Conservation (phyloP, 2,888 invertebrate genomes). For the Ornithoptera priamus region DNA sequence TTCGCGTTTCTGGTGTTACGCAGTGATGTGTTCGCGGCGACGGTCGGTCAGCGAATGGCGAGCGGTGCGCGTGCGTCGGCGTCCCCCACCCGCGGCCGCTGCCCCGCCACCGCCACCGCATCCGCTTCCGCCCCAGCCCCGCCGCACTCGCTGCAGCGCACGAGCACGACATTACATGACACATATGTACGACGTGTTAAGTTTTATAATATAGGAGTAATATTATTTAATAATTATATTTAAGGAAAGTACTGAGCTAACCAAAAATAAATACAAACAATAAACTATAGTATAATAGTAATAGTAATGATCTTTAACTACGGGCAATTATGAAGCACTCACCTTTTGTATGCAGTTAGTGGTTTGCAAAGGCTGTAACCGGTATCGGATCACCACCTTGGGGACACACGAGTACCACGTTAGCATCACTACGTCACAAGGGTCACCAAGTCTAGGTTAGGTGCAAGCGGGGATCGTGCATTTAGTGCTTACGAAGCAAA, state of each 20-base stretch:
- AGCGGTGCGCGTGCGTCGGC: conserved; percentile 57
- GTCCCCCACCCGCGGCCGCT: conserved; percentile 69
- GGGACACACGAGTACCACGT: conserved; percentile 49
- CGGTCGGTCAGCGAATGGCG: conserved; percentile 46
- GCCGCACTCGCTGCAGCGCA: conserved; percentile 49
- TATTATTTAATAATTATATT: no score
- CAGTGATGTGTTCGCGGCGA: not conserved
- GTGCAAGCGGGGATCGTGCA: conserved; percentile 37
- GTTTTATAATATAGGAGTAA: no score
- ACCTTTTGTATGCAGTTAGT: conserved; percentile 65
- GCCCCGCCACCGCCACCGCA: conserved; percentile 40
- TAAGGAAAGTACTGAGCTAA: no score
- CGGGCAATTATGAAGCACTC: conserved; percentile 59
- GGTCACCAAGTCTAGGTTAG: conserved; percentile 24
- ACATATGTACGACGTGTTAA: no score
- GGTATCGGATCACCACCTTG: conserved; percentile 69
- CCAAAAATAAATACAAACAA: no score
- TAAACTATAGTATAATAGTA: no score
- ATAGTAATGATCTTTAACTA: not conserved
- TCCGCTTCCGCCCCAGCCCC: conserved; percentile 37
- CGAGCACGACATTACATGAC: not conserved
- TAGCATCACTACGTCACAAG: conserved; percentile 19
- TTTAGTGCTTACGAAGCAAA: conserved; percentile 31
- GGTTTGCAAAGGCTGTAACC: conserved; percentile 61
- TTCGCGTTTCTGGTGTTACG: no score